A percentile compares a stretch with the other conserved stretches of the same genome.
These are phyloP conservation scores for Diloba caeruleocephala DNA, from an alignment of 2,888 invertebrate species.

Conservation along the genomic window DNA sequence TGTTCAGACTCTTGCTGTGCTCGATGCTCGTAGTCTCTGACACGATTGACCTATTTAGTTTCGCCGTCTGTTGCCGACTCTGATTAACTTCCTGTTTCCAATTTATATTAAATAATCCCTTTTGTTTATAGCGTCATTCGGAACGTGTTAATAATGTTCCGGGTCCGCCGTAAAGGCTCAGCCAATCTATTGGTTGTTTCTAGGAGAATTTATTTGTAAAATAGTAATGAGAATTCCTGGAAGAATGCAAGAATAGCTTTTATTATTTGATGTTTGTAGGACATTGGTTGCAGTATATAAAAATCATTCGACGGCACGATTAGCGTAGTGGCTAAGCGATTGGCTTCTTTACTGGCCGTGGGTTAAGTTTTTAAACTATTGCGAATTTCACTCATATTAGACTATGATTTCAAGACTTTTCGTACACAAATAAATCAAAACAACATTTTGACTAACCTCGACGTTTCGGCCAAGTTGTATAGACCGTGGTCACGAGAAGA, in stretches of 20 bases:
- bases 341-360: too few species aligned
- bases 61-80: constrained; percentile 73
- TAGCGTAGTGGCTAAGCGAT: too few species aligned
- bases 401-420: too few species aligned
- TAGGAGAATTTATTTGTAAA: constrained; percentile 35
- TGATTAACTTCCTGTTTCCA: constrained; percentile 85
- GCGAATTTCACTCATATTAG: too few species aligned
- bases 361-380: too few species aligned
- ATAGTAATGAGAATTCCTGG: constrained; percentile 34
- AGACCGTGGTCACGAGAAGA: too few species aligned
- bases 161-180: constrained; percentile 41
- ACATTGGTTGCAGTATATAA: too few species aligned
- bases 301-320: too few species aligned
- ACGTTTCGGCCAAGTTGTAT: too few species aligned
- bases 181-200: constrained; percentile 36
- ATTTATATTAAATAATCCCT: constrained; percentile 79
- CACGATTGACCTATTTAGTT: constrained; percentile 75
- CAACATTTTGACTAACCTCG: too few species aligned
- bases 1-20: constrained; percentile 59
- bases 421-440: too few species aligned
- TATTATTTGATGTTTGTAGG: too few species aligned
- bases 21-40: constrained; percentile 33
- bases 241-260: not conserved
- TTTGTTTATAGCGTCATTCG: constrained; percentile 66
- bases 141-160: constrained; percentile 56